Percentiles rank a stretch among this genome's conserved stretches.
Evolutionary conservation across 1,140 invertebrate species (phyloP).

Genomic region (Apis mellifera): DNA sequence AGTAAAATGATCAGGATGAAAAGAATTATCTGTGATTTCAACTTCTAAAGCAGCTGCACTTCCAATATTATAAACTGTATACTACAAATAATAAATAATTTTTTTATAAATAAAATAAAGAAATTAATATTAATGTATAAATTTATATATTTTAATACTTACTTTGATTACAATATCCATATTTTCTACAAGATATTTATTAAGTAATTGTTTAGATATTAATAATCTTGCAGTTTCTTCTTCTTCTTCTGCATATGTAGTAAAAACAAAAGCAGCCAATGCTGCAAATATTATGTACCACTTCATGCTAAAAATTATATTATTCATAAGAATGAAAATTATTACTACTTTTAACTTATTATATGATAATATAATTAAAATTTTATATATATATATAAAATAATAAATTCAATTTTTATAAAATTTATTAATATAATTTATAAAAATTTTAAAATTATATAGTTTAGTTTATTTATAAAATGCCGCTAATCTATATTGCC

Average conservation of each 20-base stretch:
- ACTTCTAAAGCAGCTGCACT: constrained; percentile 94
- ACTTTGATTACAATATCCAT: constrained; percentile 97
- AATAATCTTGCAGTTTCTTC: constrained; percentile 87
- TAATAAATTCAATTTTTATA: not conserved
- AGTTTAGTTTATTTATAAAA: constrained; percentile 20
- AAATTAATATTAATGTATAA: not conserved
- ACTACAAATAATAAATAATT: constrained; percentile 80
- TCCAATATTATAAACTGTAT: constrained; percentile 92
- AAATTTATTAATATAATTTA: not conserved
- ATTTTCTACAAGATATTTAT: constrained; percentile 98
- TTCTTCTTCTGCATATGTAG: constrained; percentile 84
- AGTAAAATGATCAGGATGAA: constrained; percentile 94
- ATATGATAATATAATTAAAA: not conserved
- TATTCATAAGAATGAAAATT: not conserved
- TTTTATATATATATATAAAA: not conserved
- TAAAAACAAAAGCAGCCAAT: constrained; percentile 73
- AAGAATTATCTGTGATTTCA: constrained; percentile 93
- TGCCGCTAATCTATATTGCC: not conserved
- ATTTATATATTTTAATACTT: constrained; percentile 42
- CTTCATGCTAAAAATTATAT: constrained; percentile 73
- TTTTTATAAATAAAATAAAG: constrained; percentile 18
- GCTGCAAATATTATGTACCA: constrained; percentile 68
- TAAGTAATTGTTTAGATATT: constrained; percentile 95
- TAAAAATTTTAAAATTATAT: not conserved
- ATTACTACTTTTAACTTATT: not conserved